phyloP scores from a whole-genome alignment of 2,888 invertebrate species.

The Dorcus parallelipipedus region DNA sequence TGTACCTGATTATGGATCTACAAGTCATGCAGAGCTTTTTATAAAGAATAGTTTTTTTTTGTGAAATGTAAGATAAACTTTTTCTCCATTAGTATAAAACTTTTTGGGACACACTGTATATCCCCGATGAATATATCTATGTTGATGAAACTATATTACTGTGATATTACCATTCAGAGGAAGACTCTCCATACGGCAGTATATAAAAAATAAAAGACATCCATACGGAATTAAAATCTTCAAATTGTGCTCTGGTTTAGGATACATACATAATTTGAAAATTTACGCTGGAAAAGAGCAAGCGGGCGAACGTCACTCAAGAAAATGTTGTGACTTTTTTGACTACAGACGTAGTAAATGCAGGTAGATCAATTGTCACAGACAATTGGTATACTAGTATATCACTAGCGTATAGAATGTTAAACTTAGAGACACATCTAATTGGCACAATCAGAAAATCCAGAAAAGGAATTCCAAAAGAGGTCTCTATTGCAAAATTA shows the following conservation, averaged over 20 bases:
- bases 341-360: background rate
- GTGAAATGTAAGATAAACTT: no score
- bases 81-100: no score
- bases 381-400: slow-evolving; percentile 24
- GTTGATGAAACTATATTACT: slow-evolving; percentile 25
- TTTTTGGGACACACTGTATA: no score
- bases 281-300: slow-evolving; percentile 1
- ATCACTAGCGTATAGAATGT: background rate
- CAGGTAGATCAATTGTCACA: slow-evolving; percentile 9
- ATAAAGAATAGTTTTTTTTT: no score
- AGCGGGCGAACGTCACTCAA: no score
- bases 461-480: background rate
- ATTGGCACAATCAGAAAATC: background rate
- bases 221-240: slow-evolving; percentile 27
- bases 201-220: slow-evolving; percentile 25
- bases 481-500: background rate
- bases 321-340: background rate
- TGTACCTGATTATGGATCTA: no score
- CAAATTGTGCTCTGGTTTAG: slow-evolving; percentile 18
- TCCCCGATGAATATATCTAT: slow-evolving; percentile 17
- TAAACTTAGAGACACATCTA: background rate
- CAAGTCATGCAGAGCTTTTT: no score
- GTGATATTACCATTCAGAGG: slow-evolving; percentile 24
- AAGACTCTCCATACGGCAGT: slow-evolving; percentile 22
- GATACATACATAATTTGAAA: background rate